Percentiles rank a stretch among this genome's conserved stretches.
Conservation (phyloP, 2,113 vertebrate species). For the Ceyx melanurus region DNA sequence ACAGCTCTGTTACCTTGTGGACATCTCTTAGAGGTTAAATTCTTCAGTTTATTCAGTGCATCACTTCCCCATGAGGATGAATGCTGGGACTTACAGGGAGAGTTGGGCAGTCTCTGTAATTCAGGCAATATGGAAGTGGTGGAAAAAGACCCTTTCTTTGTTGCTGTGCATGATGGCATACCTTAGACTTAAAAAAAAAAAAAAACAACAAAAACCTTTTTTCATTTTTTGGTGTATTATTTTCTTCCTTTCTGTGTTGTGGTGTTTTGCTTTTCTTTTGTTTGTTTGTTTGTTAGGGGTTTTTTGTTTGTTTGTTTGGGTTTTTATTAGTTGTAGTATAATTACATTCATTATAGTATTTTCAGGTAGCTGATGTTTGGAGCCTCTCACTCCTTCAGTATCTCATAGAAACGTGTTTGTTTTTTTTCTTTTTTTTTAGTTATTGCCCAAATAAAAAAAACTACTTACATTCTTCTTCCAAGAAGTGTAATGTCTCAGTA, state of each 20-base stretch:
- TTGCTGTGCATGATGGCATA: fast-evolving
- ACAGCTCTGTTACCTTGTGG: neutral
- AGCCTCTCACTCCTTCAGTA: neutral
- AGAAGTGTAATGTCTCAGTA: neutral
- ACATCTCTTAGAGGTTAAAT: neutral
- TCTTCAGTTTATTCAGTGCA: neutral
- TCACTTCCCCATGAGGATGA: fast-evolving
- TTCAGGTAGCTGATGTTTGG: neutral
- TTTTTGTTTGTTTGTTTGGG: too few relatives aligned
- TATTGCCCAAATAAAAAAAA: neutral
- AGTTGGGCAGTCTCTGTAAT: neutral
- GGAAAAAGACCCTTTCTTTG: neutral
- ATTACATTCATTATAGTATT: neutral
- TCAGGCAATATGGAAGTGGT: neutral
- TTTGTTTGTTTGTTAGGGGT: too few relatives aligned
- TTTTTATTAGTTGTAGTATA: neutral
- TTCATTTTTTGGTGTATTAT: neutral
- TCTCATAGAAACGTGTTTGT: neutral
- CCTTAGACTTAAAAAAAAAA: neutral
- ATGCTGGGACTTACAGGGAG: neutral
- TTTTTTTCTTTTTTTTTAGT: neutral
- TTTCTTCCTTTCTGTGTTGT: neutral
- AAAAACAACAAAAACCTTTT: neutral
- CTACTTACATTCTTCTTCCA: neutral
- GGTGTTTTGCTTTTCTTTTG: too few relatives aligned